phyloP scores from a whole-genome alignment of 2,888 invertebrate genomes.

The Cordilura impudica region DNA sequence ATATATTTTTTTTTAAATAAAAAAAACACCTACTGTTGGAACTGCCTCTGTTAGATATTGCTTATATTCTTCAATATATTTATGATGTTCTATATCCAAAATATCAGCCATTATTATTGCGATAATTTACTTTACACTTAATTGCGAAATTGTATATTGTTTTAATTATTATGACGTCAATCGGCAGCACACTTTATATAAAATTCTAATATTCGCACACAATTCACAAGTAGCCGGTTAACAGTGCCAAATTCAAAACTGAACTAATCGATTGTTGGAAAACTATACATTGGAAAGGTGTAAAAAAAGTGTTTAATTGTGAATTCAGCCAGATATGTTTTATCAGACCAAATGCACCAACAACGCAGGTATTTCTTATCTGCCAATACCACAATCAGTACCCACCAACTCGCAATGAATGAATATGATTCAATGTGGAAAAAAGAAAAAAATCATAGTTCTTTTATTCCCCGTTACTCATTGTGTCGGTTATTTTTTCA shows the following conservation, averaged over 20 bases:
- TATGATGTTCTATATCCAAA: slow-evolving; percentile 71
- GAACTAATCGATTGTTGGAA: slow-evolving; percentile 44
- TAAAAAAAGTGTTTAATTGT: slow-evolving; percentile 20
- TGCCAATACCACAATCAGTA: slow-evolving; percentile 30
- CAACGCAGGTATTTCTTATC: slow-evolving; percentile 40
- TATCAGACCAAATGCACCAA: slow-evolving; percentile 32
- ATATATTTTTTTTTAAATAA: too few species aligned
- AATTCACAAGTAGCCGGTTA: slow-evolving; percentile 10
- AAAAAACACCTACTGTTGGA: slow-evolving; percentile 72
- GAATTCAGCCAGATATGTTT: slow-evolving; percentile 41
- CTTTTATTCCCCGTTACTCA: slow-evolving; percentile 27
- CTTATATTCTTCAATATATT: slow-evolving; percentile 72
- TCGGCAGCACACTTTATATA: not conserved
- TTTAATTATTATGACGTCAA: not conserved
- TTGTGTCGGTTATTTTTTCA: not conserved
- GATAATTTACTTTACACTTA: slow-evolving; percentile 24
- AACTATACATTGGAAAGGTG: slow-evolving; percentile 29
- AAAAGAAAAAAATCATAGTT: slow-evolving; percentile 6
- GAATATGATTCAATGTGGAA: not conserved
- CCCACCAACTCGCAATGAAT: slow-evolving; percentile 24
- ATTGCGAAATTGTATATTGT: not conserved
- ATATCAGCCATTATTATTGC: slow-evolving; percentile 72
- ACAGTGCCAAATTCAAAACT: slow-evolving; percentile 36
- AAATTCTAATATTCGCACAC: not conserved
- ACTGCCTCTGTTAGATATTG: slow-evolving; percentile 72